Conservation (phyloP, 2,888 invertebrate genomes). For the Philopedon plagiatum region DNA sequence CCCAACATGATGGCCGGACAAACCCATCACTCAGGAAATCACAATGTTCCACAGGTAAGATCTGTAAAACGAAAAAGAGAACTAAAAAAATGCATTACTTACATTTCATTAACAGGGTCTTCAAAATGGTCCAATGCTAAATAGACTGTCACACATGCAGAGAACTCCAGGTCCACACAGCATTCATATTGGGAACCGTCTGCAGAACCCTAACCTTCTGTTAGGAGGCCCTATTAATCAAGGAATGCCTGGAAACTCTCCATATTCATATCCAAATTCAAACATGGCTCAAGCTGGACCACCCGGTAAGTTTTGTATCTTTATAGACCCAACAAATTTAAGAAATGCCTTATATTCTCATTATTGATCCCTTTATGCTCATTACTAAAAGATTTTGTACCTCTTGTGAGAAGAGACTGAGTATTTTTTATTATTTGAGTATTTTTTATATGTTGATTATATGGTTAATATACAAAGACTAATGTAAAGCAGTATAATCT, state of each 20-base stretch:
- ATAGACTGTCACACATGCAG: conserved; percentile 66
- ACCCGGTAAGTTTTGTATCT: conserved; percentile 64
- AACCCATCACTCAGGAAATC: conserved; percentile 63
- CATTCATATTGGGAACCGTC: conserved; percentile 73
- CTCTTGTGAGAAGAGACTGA: too few relatives aligned
- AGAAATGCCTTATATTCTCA: too few relatives aligned
- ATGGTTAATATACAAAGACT: too few relatives aligned
- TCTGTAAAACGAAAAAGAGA: neutral
- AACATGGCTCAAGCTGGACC: conserved; percentile 69
- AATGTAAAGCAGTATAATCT: too few relatives aligned
- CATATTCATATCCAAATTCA: conserved; percentile 73
- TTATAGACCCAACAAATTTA: too few relatives aligned
- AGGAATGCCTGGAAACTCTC: conserved; percentile 70
- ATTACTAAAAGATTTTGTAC: too few relatives aligned
- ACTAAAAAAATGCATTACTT: neutral
- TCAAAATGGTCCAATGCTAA: conserved; percentile 86
- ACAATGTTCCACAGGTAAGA: conserved; percentile 62
- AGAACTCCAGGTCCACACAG: conserved; percentile 66
- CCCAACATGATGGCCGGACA: conserved; percentile 75
- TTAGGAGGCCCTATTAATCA: conserved; percentile 70
- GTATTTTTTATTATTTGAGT: too few relatives aligned
- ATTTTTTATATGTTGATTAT: too few relatives aligned
- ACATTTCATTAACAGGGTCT: conserved; percentile 71
- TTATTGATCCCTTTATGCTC: too few relatives aligned
- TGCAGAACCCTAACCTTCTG: conserved; percentile 73